Percentiles rank a stretch among this genome's conserved stretches.
Evolutionary conservation across 2,888 invertebrate genomes (phyloP).

Genomic region (Eustalomyia histrio): DNA sequence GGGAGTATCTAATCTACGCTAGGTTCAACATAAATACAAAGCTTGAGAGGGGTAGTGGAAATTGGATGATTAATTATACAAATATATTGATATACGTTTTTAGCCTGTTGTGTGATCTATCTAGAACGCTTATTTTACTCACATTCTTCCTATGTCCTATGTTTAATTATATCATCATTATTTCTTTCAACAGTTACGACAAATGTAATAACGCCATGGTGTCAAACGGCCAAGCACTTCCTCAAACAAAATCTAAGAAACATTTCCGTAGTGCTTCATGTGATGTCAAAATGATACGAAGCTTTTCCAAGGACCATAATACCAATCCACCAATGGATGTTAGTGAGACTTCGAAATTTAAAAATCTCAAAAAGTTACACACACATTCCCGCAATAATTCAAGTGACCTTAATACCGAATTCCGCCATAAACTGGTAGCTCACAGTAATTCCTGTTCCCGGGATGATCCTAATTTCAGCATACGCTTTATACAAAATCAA

Average conservation of each 20-base stretch:
- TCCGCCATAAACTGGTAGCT: conserved; percentile 73
- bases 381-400: conserved; percentile 80
- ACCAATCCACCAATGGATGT: conserved; percentile 63
- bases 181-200: conserved; percentile 73
- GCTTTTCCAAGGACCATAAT: conserved; percentile 77
- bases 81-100: too few species aligned
- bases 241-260: conserved; percentile 78
- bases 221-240: conserved; percentile 69
- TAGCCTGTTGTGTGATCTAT: too few species aligned
- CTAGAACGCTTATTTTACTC: too few species aligned
- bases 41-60: too few species aligned
- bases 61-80: too few species aligned
- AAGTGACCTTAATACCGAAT: conserved; percentile 77
- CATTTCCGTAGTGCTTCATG: conserved; percentile 79
- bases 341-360: conserved; percentile 72
- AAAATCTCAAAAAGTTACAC: conserved; percentile 77
- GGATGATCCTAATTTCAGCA: conserved; percentile 76
- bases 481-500: conserved; percentile 79
- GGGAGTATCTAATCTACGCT: too few species aligned
- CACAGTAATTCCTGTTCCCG: conserved; percentile 76
- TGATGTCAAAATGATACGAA: conserved; percentile 79
- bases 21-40: too few species aligned
- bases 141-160: too few species aligned
- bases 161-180: background rate
- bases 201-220: conserved; percentile 74